Conservation (phyloP, 2,888 invertebrate species). For the Tillus elongatus region DNA sequence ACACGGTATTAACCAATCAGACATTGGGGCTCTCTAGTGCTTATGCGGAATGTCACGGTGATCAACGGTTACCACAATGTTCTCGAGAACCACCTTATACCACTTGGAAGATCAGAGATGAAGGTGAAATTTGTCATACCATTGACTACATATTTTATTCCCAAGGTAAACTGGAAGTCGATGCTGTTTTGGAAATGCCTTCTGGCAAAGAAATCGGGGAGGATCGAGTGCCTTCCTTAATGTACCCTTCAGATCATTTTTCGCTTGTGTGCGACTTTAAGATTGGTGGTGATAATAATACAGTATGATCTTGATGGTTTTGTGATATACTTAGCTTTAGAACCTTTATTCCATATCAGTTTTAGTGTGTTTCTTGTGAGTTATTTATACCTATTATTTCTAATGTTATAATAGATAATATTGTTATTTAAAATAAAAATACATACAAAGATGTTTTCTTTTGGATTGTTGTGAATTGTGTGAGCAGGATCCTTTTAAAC, state of each 20-base stretch:
- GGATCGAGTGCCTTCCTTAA: conserved; percentile 55
- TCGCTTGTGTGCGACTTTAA: conserved; percentile 59
- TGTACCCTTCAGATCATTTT: conserved; percentile 71
- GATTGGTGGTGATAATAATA: conserved; percentile 4
- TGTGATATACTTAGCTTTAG: conserved; percentile 1
- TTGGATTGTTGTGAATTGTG: too few species aligned
- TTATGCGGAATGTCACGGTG: conserved; percentile 41
- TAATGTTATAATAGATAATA: too few species aligned
- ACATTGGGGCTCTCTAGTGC: conserved; percentile 44
- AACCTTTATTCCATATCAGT: too few species aligned
- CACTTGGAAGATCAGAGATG: conserved; percentile 66
- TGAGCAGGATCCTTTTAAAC: too few species aligned
- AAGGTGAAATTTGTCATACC: conserved; percentile 62
- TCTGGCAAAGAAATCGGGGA: conserved; percentile 56
- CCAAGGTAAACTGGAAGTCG: conserved; percentile 48
- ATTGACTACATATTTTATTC: conserved; percentile 67
- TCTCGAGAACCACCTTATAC: conserved; percentile 65
- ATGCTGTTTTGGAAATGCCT: conserved; percentile 51
- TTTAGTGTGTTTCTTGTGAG: too few species aligned
- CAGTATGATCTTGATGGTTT: not conserved
- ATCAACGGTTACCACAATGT: too few species aligned
- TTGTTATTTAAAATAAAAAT: too few species aligned
- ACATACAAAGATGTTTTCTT: too few species aligned
- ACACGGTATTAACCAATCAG: conserved; percentile 46
- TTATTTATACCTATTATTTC: too few species aligned